Conservation (phyloP, 2,113 vertebrate genomes). For the Tonatia bakeri region DNA sequence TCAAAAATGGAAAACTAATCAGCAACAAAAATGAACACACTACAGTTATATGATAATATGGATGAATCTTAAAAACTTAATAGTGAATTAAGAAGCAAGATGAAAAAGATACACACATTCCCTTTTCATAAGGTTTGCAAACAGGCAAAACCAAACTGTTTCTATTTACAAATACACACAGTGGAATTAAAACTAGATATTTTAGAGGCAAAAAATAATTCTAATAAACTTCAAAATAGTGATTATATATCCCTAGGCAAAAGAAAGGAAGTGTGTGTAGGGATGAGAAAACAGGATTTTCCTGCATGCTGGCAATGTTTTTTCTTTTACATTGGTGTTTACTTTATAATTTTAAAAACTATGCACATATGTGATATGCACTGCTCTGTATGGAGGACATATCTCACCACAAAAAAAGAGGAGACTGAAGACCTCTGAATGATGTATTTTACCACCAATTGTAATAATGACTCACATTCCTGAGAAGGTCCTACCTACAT, state of each 20-base stretch:
- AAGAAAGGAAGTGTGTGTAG: not conserved
- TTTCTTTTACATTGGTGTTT: not conserved
- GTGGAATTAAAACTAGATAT: not conserved
- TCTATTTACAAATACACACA: not conserved
- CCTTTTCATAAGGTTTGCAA: not conserved
- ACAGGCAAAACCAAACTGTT: not conserved
- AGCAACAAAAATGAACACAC: not conserved
- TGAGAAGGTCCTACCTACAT: not conserved
- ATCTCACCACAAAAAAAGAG: not conserved
- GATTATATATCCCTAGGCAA: not conserved
- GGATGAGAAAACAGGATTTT: not conserved
- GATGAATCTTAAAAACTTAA: not conserved
- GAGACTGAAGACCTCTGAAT: not conserved
- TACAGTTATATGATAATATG: not conserved
- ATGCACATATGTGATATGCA: too few relatives aligned
- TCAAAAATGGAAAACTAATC: not conserved
- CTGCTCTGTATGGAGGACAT: not conserved
- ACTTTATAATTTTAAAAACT: not conserved
- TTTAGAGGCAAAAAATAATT: not conserved
- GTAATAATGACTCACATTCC: not conserved
- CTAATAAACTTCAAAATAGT: not conserved
- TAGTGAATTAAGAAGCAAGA: not conserved
- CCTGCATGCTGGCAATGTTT: not conserved
- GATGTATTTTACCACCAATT: not conserved
- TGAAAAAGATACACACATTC: not conserved